Evolutionary conservation across 1,140 invertebrate genomes (phyloP), one percentile per base, ranked within the genome.

Genomic region (Pectinophora gossypiella): DNA sequence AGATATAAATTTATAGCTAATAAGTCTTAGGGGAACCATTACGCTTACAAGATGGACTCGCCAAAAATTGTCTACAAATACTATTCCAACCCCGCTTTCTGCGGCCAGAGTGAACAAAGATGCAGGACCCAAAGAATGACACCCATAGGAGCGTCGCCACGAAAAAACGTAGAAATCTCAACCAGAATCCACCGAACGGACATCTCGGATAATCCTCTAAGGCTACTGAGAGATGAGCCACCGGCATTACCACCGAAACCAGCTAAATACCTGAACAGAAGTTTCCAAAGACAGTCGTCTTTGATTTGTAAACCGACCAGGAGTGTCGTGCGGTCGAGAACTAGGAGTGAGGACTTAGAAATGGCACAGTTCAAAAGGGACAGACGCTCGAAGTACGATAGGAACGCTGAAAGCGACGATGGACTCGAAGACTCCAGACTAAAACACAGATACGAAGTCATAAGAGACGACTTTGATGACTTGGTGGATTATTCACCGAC

Each of bases 61-160:
- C 86, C 87, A 27, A 88, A 85, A 63, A 89, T 89, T 7, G 77
- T 88, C 0, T 89, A 89, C 67, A 88, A 87, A 66, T 89, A 92
- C 61, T 94, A 95, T 68, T 92, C 92, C 1, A 95, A 95, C 65
- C 93, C 93, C 12, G 93, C 93, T 0, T 94, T 95, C 64, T 94
- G 93, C 70, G 90, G 91, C 12, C 91, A 94, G 78, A 94, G 93
- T 65, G 94, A 95, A 68, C 78, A 89, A 53, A 86, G 85, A 57
- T 60, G 76, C 72, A 83, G 84, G 19, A 54, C 81, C 5, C 52
- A 59, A 55, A 66, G 79, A 19, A 80, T 84, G 72, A 76, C 75
- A 16, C 88, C 76, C 12, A 69, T 87, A 44, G 85, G 82, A 15
- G 78, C 73, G 7, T 85, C 83, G 53, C 85, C 84, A 15, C 75